Evolutionary conservation across 35 echinoderm and acorn worm genomes (phyloP).

Genomic region (Lytechinus variegatus): DNA sequence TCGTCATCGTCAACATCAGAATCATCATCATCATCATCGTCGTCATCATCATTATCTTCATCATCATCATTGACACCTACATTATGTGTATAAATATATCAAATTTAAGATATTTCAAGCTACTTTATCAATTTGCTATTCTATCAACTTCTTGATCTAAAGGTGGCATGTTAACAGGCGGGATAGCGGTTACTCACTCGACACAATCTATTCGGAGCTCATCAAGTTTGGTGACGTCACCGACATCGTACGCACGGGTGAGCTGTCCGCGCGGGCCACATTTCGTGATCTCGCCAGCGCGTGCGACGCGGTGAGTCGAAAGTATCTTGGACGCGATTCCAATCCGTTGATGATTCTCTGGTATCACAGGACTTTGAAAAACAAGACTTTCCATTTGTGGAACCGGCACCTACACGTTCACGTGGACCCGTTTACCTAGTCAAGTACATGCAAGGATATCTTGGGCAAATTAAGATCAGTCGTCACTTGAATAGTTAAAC

Average conservation of each 20-base stretch:
- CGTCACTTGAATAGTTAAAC: not conserved
- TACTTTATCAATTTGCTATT: not conserved
- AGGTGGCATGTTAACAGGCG: conserved; percentile 52
- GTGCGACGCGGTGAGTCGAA: conserved; percentile 19
- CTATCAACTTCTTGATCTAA: not conserved
- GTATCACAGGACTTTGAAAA: conserved; percentile 59
- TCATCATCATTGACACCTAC: too few relatives aligned
- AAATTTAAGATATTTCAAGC: too few relatives aligned
- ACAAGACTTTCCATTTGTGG: conserved; percentile 54
- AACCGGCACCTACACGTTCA: conserved; percentile 54
- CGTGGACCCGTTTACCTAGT: conserved; percentile 43
- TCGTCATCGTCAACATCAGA: too few relatives aligned
- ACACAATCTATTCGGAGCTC: conserved; percentile 11
- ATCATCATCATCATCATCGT: too few relatives aligned
- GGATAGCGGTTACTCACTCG: conserved; percentile 35
- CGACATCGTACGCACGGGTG: conserved; percentile 16
- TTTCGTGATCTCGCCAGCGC: conserved; percentile 26
- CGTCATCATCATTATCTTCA: too few relatives aligned
- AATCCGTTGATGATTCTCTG: conserved; percentile 54
- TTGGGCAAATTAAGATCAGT: too few relatives aligned
- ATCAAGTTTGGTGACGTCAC: conserved; percentile 34
- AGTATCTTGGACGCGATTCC: conserved; percentile 13
- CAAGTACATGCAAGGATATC: too few relatives aligned
- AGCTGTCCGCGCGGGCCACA: conserved; percentile 29
- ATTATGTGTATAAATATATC: not conserved